Percentiles rank a stretch among this genome's conserved stretches.
Conservation (phyloP, 2,113 vertebrate genomes). For the Suricata suricatta region DNA sequence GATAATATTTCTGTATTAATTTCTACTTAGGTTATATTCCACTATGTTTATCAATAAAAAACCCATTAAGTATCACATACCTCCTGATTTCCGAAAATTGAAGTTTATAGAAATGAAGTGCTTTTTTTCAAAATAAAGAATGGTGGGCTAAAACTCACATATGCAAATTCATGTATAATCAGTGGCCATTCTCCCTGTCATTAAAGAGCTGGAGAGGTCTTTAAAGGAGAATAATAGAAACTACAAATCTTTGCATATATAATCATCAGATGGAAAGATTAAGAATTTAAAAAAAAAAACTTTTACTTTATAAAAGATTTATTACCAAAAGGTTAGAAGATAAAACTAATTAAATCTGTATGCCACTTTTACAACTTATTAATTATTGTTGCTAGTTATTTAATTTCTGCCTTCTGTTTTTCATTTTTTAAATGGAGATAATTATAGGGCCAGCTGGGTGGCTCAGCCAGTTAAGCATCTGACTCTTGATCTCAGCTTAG, state of each 20-base stretch:
- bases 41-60: not conserved
- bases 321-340: not conserved
- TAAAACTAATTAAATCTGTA: not conserved
- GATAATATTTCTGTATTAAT: not conserved
- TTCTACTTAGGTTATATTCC: conserved; percentile 20
- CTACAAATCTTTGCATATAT: not conserved
- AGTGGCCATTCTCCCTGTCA: not conserved
- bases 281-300: conserved; percentile 28
- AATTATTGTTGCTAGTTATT: not conserved
- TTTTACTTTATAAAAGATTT: not conserved
- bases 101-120: not conserved
- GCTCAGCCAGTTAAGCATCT: no score
- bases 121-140: not conserved
- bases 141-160: not conserved
- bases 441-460: no score
- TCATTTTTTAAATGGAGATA: not conserved
- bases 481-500: no score
- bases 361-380: not conserved
- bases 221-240: not conserved
- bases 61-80: not conserved
- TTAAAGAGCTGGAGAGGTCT: not conserved
- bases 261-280: not conserved
- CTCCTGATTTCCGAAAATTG: not conserved
- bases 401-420: conserved; percentile 21
- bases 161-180: not conserved